Conservation (phyloP, 2,888 invertebrate species). For the Drosophila emarginata region DNA sequence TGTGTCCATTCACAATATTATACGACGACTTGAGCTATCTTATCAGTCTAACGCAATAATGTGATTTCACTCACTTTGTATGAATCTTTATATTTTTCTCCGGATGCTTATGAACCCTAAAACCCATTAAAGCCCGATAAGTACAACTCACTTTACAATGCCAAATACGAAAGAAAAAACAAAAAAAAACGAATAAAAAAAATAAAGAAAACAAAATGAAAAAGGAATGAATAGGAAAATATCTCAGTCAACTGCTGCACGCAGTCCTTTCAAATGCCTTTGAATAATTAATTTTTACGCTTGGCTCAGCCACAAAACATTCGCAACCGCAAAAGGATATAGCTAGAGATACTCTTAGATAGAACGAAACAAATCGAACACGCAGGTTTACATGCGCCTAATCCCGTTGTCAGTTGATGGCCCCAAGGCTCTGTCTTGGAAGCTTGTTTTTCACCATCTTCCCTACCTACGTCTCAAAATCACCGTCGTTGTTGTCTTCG, state of each 20-base stretch:
- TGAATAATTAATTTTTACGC: slow-evolving; percentile 66
- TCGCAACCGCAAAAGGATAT: slow-evolving; percentile 12
- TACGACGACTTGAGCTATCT: neutral
- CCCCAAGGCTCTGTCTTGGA: slow-evolving; percentile 20
- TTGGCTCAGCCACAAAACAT: slow-evolving; percentile 18
- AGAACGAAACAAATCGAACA: slow-evolving; percentile 50
- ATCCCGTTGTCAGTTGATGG: slow-evolving; percentile 61
- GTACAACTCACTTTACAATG: slow-evolving; percentile 1
- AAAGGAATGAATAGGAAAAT: neutral
- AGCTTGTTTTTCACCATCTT: neutral
- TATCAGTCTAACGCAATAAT: neutral
- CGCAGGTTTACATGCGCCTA: slow-evolving; percentile 55
- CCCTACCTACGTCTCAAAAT: slow-evolving; percentile 36
- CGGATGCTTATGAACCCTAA: slow-evolving; percentile 4
- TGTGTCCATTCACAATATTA: neutral
- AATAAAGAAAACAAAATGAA: slow-evolving; percentile 1
- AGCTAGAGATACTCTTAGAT: slow-evolving; percentile 25
- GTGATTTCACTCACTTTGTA: neutral
- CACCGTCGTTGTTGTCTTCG: slow-evolving; percentile 10
- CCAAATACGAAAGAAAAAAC: neutral
- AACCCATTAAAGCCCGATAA: slow-evolving; percentile 8
- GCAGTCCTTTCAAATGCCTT: slow-evolving; percentile 30
- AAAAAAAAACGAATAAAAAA: too few relatives aligned
- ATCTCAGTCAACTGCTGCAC: slow-evolving; percentile 10
- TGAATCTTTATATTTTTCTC: neutral